phyloP scores from a whole-genome alignment of 2,113 vertebrate genomes.

The Hippocampus abdominalis region DNA sequence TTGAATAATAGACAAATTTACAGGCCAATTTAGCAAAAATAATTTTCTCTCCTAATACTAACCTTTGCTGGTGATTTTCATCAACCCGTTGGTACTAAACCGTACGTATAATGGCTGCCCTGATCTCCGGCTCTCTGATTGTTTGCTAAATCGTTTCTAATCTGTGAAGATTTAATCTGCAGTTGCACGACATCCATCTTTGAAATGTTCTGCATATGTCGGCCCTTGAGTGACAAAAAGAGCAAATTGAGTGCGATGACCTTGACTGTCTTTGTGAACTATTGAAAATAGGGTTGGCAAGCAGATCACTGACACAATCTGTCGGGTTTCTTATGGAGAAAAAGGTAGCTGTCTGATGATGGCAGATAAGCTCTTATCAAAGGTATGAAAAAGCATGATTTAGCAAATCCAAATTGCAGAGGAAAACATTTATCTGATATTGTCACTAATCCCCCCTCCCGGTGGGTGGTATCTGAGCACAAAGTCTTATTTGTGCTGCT shows the following conservation, averaged over 20 bases:
- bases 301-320: neutral
- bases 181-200: neutral
- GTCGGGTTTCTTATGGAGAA: neutral
- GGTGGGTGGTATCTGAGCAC: conserved; percentile 12
- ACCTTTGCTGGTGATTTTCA: neutral
- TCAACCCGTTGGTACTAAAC: neutral
- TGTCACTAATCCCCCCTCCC: conserved; percentile 14
- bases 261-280: neutral
- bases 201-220: neutral
- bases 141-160: neutral
- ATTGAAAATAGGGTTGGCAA: neutral
- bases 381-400: conserved; percentile 22
- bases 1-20: neutral
- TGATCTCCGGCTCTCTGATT: neutral
- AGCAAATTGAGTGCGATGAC: neutral
- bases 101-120: neutral
- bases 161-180: neutral
- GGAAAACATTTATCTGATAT: conserved; percentile 12
- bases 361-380: conserved; percentile 2
- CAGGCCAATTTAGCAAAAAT: neutral
- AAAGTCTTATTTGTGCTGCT: conserved; percentile 32
- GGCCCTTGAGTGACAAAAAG: neutral
- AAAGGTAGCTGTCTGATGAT: conserved; percentile 13
- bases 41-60: neutral
- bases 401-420: conserved; percentile 19